Conservation (phyloP, 2,113 vertebrate genomes). For the Glareola pratincola region DNA sequence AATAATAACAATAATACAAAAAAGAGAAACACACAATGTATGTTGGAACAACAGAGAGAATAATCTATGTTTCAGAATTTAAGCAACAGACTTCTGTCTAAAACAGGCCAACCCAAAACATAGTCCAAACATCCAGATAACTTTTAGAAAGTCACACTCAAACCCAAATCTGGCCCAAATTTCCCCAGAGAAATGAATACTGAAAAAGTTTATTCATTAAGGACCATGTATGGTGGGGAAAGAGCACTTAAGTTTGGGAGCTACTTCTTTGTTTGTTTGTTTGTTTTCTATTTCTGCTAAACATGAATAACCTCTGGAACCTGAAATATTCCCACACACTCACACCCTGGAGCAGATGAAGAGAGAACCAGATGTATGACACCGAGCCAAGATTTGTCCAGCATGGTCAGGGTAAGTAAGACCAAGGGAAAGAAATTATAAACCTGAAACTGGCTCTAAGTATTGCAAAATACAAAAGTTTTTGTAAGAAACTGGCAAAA, state of each 20-base stretch:
- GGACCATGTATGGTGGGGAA: not conserved
- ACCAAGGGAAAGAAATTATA: not conserved
- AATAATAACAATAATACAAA: not conserved
- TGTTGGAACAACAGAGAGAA: not conserved
- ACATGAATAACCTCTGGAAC: not conserved
- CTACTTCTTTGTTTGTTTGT: not conserved
- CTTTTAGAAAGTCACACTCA: not conserved
- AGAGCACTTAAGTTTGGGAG: not conserved
- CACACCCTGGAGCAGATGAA: conserved; percentile 10
- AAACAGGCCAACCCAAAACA: not conserved
- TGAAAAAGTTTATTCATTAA: conserved; percentile 9
- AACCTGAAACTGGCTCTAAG: not conserved
- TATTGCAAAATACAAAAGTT: not conserved
- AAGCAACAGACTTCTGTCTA: not conserved
- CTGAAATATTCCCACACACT: conserved; percentile 34
- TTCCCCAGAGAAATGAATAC: not conserved
- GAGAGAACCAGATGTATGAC: conserved; percentile 51
- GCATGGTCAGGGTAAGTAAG: not conserved
- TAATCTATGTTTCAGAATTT: not conserved
- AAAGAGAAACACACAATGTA: not conserved
- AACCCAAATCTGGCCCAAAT: not conserved
- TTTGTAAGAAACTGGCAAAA: not conserved
- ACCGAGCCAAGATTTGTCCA: conserved; percentile 8
- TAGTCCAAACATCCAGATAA: not conserved
- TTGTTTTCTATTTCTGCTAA: conserved; percentile 45